Percentiles rank a stretch among this genome's conserved stretches.
These are phyloP conservation scores for Lepeophtheirus nordmannii DNA, from an alignment of 2,888 invertebrate genomes.

Conservation along the genomic window DNA sequence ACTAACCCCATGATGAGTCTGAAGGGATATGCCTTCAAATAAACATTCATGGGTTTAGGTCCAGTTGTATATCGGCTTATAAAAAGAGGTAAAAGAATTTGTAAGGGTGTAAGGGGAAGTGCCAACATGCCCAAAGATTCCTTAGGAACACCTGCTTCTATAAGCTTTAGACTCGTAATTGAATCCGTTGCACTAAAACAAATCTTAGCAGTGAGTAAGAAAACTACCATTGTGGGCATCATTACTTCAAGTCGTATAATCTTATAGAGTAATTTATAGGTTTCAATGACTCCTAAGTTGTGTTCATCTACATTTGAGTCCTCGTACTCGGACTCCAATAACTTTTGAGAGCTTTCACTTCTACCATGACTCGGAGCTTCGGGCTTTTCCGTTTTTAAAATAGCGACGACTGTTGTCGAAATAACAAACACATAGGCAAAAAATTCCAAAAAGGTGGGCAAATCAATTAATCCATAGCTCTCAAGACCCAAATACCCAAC, in stretches of 20 bases:
- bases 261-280: conserved; percentile 63
- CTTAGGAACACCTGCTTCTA: conserved; percentile 88
- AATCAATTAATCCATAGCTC: conserved; percentile 57
- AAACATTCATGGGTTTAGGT: conserved; percentile 71
- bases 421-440: conserved; percentile 85
- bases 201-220: conserved; percentile 69
- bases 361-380: conserved; percentile 32
- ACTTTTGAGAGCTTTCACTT: too few species aligned
- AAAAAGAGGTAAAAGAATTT: conserved; percentile 74
- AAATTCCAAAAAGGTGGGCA: conserved; percentile 69
- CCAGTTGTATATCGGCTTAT: conserved; percentile 70
- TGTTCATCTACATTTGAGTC: conserved; percentile 29
- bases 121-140: conserved; percentile 83
- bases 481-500: conserved; percentile 90
- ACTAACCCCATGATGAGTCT: conserved; percentile 69
- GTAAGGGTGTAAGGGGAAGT: conserved; percentile 81
- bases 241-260: conserved; percentile 62
- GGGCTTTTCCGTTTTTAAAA: conserved; percentile 67
- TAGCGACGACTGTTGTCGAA: conserved; percentile 70
- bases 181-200: conserved; percentile 92
- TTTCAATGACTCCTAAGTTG: conserved; percentile 43
- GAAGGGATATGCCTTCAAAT: conserved; percentile 39
- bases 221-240: conserved; percentile 56
- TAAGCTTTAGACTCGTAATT: conserved; percentile 80
- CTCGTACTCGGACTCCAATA: too few species aligned